A percentile compares a stretch with the other conserved stretches of the same genome.
Conservation (phyloP, 2,797 vertebrate genomes). For the Microcaecilia unicolor region DNA sequence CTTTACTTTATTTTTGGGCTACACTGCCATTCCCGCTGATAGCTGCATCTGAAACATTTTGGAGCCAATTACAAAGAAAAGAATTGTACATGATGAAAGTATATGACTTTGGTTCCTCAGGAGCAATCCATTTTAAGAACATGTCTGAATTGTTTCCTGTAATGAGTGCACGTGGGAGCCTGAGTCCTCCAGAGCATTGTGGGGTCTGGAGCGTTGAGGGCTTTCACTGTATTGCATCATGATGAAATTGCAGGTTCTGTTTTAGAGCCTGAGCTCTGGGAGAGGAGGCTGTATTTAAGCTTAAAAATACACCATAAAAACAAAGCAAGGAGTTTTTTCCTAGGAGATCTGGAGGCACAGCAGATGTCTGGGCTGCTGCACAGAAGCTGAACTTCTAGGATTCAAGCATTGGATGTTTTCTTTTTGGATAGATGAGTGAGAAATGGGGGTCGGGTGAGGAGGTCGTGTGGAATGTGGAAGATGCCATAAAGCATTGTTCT, state of each 20-base stretch:
- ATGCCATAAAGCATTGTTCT: too few species aligned
- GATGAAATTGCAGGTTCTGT: not conserved
- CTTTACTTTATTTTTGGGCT: conserved; percentile 5
- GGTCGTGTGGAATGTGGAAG: too few species aligned
- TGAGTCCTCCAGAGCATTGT: conserved; percentile 1
- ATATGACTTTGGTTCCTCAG: conserved; percentile 1
- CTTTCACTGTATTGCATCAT: conserved; percentile 9
- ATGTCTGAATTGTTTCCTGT: not conserved
- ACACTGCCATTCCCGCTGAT: conserved; percentile 10
- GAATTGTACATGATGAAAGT: not conserved
- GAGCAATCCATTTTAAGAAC: too few species aligned
- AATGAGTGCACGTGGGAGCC: conserved; percentile 9
- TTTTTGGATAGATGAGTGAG: too few species aligned
- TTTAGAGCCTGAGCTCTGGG: not conserved
- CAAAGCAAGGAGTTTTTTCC: not conserved
- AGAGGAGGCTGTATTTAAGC: too few species aligned
- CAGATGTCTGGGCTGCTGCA: too few species aligned
- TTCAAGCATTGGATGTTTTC: too few species aligned
- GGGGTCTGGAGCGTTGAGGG: too few species aligned
- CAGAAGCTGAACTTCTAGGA: too few species aligned
- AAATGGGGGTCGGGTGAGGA: too few species aligned
- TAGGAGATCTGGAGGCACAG: not conserved
- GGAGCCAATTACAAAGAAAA: conserved; percentile 9
- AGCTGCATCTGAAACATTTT: conserved; percentile 11
- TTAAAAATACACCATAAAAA: too few species aligned